Conservation (phyloP, 2,888 invertebrate species). For the Hyles lineata region DNA sequence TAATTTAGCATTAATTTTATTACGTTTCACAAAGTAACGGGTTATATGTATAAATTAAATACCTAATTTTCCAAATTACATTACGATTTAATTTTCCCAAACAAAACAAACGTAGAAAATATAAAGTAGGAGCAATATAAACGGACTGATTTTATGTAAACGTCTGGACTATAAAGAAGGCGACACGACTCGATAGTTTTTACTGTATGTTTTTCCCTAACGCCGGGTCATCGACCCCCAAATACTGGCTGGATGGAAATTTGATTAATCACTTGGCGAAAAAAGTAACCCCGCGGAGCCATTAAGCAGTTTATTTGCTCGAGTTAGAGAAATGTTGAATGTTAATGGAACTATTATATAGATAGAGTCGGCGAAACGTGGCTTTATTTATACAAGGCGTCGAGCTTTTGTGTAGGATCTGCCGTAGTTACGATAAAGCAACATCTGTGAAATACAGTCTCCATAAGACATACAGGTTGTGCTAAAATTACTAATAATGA, state of each 20-base stretch:
- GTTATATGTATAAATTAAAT: too few relatives aligned
- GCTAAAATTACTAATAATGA: too few relatives aligned
- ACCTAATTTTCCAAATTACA: background rate
- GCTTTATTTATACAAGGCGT: background rate
- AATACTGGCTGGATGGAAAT: background rate
- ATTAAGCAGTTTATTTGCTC: constrained; percentile 6
- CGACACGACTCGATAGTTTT: background rate
- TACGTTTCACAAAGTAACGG: too few relatives aligned
- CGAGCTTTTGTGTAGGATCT: background rate
- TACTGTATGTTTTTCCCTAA: background rate
- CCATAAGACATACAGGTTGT: too few relatives aligned
- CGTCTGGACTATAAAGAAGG: background rate
- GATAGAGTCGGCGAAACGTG: background rate
- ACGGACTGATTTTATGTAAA: background rate
- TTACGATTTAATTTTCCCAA: background rate
- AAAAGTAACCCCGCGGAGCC: background rate
- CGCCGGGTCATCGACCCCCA: constrained; percentile 4
- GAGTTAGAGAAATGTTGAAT: background rate
- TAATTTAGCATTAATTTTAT: too few relatives aligned
- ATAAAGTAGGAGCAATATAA: background rate
- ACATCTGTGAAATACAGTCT: too few relatives aligned
- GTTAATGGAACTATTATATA: background rate
- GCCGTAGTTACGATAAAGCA: too few relatives aligned
- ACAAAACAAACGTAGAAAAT: background rate
- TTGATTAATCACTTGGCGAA: constrained; percentile 2